phyloP scores from a whole-genome alignment of 1,140 invertebrate species.

The Mesaphorura yosii region DNA sequence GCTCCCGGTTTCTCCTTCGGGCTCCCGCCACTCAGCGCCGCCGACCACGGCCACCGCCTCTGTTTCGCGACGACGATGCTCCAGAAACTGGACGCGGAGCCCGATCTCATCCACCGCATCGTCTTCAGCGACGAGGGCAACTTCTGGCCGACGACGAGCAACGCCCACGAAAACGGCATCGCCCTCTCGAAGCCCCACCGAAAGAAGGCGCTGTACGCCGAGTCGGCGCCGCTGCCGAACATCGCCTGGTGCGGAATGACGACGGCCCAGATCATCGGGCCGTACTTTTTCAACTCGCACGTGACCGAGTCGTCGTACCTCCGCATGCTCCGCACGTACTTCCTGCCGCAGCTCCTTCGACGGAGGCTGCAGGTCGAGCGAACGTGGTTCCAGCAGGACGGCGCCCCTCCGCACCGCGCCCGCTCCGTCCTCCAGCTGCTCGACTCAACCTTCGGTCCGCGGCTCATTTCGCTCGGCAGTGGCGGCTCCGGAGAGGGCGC shows the following conservation, averaged over 20 bases:
- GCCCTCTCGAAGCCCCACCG: not conserved
- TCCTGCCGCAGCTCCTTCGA: constrained; percentile 17
- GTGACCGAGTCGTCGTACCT: constrained; percentile 24
- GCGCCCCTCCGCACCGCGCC: constrained; percentile 17
- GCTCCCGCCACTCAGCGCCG: constrained; percentile 9
- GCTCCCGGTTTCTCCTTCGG: too few relatives aligned
- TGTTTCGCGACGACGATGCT: constrained; percentile 18
- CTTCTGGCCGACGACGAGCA: constrained; percentile 13
- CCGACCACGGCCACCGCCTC: constrained; percentile 11
- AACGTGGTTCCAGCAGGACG: constrained; percentile 29
- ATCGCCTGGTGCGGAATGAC: constrained; percentile 29
- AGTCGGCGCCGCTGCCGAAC: constrained; percentile 18
- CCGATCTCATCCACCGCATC: constrained; percentile 10
- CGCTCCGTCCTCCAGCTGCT: constrained; percentile 9
- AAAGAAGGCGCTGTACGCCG: constrained; percentile 2
- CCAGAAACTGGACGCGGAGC: constrained; percentile 12
- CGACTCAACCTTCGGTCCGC: constrained; percentile 11
- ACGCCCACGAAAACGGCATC: not conserved
- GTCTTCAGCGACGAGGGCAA: constrained; percentile 30
- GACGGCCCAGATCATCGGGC: constrained; percentile 19
- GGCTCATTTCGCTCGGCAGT: constrained; percentile 19
- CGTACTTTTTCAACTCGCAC: constrained; percentile 30
- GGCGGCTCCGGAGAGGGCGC: too few relatives aligned
- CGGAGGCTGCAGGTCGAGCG: constrained; percentile 5
- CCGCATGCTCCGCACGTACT: constrained; percentile 21